Percentiles rank a stretch among this genome's conserved stretches.
These are phyloP conservation scores for Caenorhabditis angaria DNA, from an alignment of 2,888 invertebrate genomes.

Conservation along the genomic window DNA sequence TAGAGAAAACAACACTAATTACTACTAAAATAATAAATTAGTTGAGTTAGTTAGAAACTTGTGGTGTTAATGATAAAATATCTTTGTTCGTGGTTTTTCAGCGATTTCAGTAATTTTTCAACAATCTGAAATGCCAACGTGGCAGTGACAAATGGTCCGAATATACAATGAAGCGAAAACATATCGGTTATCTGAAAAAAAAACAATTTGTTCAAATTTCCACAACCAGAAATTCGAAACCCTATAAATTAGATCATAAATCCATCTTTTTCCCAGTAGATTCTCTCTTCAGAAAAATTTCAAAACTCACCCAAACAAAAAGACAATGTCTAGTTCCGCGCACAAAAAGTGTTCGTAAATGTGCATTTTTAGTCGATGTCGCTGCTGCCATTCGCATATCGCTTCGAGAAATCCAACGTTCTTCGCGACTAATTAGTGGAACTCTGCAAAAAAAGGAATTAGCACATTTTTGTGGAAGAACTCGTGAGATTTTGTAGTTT, in stretches of 20 bases:
- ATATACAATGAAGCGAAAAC: constrained; percentile 65
- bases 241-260: too few relatives aligned
- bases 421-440: constrained; percentile 72
- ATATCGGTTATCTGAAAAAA: constrained; percentile 47
- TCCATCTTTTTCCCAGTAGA: too few relatives aligned
- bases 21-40: neutral
- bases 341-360: constrained; percentile 57
- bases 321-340: constrained; percentile 52
- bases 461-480: too few relatives aligned
- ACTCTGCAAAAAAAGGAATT: constrained; percentile 44
- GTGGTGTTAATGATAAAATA: constrained; percentile 57
- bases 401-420: constrained; percentile 34
- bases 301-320: constrained; percentile 58
- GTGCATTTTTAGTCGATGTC: constrained; percentile 42
- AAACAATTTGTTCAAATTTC: neutral
- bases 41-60: constrained; percentile 40
- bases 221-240: neutral
- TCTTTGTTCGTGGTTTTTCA: constrained; percentile 56
- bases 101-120: constrained; percentile 58
- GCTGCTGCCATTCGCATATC: constrained; percentile 47
- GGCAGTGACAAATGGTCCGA: constrained; percentile 65
- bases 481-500: too few relatives aligned
- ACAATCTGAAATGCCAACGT: constrained; percentile 54
- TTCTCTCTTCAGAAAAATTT: neutral
- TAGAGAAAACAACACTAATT: too few relatives aligned